Base-by-base conservation (phyloP, 2,113 vertebrate genomes). In the Hepsetus odoe region DNA sequence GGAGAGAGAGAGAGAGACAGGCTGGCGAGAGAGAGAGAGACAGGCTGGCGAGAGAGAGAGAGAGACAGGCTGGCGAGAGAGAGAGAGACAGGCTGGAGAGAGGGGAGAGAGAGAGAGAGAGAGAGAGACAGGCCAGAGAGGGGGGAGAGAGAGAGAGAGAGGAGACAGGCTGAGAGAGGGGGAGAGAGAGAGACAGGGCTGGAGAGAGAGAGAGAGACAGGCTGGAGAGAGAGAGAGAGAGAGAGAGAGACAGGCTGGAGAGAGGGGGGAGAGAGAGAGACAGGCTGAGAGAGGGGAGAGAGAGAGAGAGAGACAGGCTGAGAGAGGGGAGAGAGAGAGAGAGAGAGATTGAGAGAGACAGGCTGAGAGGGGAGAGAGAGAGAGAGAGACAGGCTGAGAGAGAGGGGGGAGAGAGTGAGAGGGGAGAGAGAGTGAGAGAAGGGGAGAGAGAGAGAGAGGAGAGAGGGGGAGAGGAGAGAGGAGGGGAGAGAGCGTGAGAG, bases 341-440 rank as follows among this genome's bases (percentile, higher is more conserved):
- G 80, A 10, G 24, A 5, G n/a, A 16, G 38, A 66, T 22, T 11
- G 22, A 22, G 12, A 10, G 6, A 61, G 28, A n/a, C n/a, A n/a
- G n/a, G n/a, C n/a, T 16, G 58, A 61, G 58, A 32, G 58, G n/a
- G 20, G 0, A 56, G 14, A 56, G 55, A 56, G 28, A 61, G 28
- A 32, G 58, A 18, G 58, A 61, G 58, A 61, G 28, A n/a, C n/a
- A n/a, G n/a, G n/a, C n/a, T 16, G 58, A 61, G 58, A 32, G 58
- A 32, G 58, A 61, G 58, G 14, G 38, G 26, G 65, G 22, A 24
- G 62, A 22, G 62, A 65, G 24, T 18, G 13, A 65, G 10, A 42
- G 14, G n/a, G 26, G 65, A 44, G 22, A 24, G 62, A 22, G 62
- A 65, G 24, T 18, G 13, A 65, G 10, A 42, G 14, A 49, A 16